A percentile compares a stretch with the other conserved stretches of the same genome.
phyloP scores from a whole-genome alignment of 2,113 vertebrate species.

The Xenopus borealis region DNA sequence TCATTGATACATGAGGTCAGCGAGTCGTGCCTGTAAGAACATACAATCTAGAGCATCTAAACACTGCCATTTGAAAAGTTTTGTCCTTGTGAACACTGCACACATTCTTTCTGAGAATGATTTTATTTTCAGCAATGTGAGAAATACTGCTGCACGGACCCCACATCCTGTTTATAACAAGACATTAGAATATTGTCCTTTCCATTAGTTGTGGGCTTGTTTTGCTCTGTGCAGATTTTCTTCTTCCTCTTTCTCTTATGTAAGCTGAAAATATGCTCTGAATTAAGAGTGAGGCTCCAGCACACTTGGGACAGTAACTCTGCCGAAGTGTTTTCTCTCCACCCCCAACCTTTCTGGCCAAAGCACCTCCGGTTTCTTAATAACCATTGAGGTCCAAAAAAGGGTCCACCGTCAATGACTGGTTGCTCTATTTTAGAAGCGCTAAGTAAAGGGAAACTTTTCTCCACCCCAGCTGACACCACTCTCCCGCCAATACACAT shows the following conservation, averaged over 20 bases:
- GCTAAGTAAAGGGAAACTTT: constrained; percentile 23
- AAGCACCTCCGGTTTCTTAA: constrained; percentile 58
- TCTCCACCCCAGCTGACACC: constrained; percentile 55
- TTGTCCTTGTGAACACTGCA: too few species aligned
- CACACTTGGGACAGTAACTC: constrained; percentile 56
- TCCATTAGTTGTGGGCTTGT: constrained; percentile 27
- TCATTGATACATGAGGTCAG: too few species aligned
- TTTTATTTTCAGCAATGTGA: background rate
- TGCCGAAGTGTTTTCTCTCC: constrained; percentile 51
- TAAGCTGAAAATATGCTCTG: constrained; percentile 61
- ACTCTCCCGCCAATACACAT: constrained; percentile 53
- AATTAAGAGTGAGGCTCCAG: constrained; percentile 59
- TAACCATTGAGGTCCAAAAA: constrained; percentile 60
- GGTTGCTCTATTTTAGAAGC: constrained; percentile 44
- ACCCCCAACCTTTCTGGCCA: constrained; percentile 49
- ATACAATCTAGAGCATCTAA: too few species aligned
- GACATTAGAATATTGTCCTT: constrained; percentile 53
- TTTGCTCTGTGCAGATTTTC: constrained; percentile 52
- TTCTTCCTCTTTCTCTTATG: constrained; percentile 33
- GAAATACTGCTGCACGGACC: background rate
- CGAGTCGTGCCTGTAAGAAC: too few species aligned
- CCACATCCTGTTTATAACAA: constrained; percentile 47
- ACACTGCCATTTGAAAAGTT: too few species aligned
- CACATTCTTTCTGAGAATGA: background rate
- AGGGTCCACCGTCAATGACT: constrained; percentile 52